phyloP scores from a whole-genome alignment of 2,888 invertebrate genomes.

The Parasteatoda lunata region DNA sequence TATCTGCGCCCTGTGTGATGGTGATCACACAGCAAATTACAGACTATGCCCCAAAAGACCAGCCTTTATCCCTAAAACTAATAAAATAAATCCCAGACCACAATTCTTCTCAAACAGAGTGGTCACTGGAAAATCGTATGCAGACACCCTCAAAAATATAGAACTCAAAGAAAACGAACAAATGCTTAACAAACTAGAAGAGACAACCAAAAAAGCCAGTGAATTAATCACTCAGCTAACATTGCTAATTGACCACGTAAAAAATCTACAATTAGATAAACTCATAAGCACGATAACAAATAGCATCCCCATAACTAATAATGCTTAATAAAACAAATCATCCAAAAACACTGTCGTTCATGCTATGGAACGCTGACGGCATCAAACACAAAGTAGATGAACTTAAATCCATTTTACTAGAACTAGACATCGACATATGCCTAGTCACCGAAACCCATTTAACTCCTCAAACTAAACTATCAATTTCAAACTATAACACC shows the following conservation, averaged over 20 bases:
- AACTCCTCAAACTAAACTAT: neutral
- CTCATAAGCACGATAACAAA: no score
- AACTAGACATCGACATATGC: neutral
- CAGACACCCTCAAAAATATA: neutral
- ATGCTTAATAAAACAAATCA: neutral
- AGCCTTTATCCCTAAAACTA: accelerated
- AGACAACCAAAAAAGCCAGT: no score
- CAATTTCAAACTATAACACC: neutral
- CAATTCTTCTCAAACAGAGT: neutral
- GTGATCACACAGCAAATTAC: neutral
- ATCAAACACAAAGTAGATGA: neutral
- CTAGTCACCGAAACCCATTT: neutral
- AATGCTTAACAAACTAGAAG: neutral
- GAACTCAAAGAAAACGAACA: neutral
- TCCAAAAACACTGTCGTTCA: neutral
- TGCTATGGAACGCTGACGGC: neutral
- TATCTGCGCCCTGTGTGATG: neutral
- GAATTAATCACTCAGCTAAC: no score
- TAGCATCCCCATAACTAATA: neutral
- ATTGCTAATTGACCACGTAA: neutral
- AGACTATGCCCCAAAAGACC: neutral
- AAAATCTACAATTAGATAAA: no score
- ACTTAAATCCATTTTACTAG: neutral
- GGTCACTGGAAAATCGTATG: neutral
- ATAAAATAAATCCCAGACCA: neutral